Conservation (phyloP, 2,113 vertebrate genomes). For the Meles meles region DNA sequence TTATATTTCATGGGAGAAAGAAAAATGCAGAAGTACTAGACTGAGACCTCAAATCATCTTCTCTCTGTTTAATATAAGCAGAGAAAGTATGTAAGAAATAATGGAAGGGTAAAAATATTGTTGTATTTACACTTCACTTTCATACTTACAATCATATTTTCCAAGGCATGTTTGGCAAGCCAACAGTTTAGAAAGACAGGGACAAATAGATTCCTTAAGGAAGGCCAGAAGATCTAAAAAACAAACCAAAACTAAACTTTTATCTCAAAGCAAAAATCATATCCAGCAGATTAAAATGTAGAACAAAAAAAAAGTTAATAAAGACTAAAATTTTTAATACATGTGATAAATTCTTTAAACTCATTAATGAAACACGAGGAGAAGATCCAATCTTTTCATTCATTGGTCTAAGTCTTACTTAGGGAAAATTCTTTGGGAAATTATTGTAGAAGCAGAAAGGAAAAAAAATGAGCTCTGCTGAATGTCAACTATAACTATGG, state of each 20-base stretch:
- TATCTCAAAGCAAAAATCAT: not conserved
- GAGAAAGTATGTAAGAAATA: not conserved
- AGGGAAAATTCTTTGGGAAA: not conserved
- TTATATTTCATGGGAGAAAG: not conserved
- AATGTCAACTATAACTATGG: not conserved
- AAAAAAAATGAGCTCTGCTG: not conserved
- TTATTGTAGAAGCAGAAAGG: not conserved
- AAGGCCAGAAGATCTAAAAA: conserved; percentile 88
- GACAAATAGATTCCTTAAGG: conserved; percentile 88
- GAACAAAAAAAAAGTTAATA: not conserved
- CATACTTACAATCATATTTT: conserved; percentile 91
- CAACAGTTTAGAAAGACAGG: conserved; percentile 92
- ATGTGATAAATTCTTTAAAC: not conserved
- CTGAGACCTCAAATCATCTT: not conserved
- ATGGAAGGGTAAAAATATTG: not conserved
- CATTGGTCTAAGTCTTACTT: not conserved
- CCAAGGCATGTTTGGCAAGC: conserved; percentile 90
- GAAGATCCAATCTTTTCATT: not conserved
- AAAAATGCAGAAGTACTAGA: not conserved
- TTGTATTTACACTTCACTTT: not conserved
- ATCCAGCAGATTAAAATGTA: not conserved
- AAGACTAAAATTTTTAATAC: not conserved
- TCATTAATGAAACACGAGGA: not conserved
- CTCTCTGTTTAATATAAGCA: not conserved
- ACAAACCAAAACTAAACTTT: conserved; percentile 58